These are phyloP conservation scores for Calameuta filiformis DNA, from an alignment of 2,888 invertebrate species.

Conservation along the genomic window DNA sequence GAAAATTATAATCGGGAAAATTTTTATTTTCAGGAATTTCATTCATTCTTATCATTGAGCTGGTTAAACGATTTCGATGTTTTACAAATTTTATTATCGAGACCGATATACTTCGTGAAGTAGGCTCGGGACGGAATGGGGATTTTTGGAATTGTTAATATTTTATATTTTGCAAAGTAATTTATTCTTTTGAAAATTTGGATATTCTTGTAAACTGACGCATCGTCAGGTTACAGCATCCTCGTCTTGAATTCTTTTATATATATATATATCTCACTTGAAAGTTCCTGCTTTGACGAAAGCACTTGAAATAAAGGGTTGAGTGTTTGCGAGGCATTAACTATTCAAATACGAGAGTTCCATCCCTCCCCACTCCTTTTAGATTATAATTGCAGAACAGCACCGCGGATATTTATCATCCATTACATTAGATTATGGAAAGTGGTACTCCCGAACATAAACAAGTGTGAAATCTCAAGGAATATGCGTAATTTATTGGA, in stretches of 20 bases:
- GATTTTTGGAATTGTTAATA: background rate
- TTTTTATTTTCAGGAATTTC: too few relatives aligned
- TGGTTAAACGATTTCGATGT: too few relatives aligned
- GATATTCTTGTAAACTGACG: background rate
- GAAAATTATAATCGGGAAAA: background rate
- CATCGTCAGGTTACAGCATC: background rate
- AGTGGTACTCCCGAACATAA: slow-evolving; percentile 29
- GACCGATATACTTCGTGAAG: too few relatives aligned
- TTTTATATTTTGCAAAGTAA: background rate
- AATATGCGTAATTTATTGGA: slow-evolving; percentile 43
- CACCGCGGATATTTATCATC: slow-evolving; percentile 23
- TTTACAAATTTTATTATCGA: too few relatives aligned
- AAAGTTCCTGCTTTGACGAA: slow-evolving; percentile 8
- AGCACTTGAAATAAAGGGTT: slow-evolving; percentile 21
- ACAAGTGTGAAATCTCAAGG: slow-evolving; percentile 42
- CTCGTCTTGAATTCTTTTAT: background rate
- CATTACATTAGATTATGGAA: slow-evolving; percentile 20
- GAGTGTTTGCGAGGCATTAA: slow-evolving; percentile 22
- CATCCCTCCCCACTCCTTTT: background rate
- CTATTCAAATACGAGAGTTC: slow-evolving; percentile 17
- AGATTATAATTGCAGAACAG: slow-evolving; percentile 22
- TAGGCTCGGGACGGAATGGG: background rate
- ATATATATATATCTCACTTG: background rate
- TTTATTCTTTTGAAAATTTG: background rate
- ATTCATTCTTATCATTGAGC: too few relatives aligned